Conservation (phyloP, 2,797 vertebrate genomes). For the Neostethus bicornis region DNA sequence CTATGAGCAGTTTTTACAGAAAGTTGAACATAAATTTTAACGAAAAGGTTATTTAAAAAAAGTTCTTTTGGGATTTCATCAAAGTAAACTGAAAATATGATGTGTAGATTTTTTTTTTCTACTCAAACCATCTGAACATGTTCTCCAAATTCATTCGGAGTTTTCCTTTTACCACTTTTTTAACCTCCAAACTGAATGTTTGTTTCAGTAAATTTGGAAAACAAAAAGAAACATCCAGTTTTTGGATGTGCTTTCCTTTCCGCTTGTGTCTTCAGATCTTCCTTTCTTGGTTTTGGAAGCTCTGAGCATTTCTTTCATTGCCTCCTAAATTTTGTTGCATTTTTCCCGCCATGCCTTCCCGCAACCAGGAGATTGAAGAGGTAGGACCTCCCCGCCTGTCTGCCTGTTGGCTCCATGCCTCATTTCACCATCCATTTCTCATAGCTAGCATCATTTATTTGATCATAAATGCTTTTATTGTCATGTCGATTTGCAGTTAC, state of each 20-base stretch:
- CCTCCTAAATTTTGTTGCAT: constrained; percentile 87
- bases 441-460: background rate
- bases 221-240: too few relatives aligned
- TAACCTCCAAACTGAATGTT: background rate
- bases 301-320: constrained; percentile 55
- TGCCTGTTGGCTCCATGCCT: constrained; percentile 35
- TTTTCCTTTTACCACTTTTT: too few relatives aligned
- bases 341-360: constrained; percentile 93
- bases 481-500: constrained; percentile 10
- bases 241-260: constrained; percentile 7
- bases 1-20: too few relatives aligned
- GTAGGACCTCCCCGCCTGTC: constrained; percentile 83
- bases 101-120: too few relatives aligned
- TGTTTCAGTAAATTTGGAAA: constrained; percentile 2
- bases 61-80: too few relatives aligned
- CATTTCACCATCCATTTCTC: constrained; percentile 1
- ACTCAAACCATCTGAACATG: too few relatives aligned
- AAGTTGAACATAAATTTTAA: too few relatives aligned
- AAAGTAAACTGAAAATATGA: too few relatives aligned
- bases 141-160: too few relatives aligned
- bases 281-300: constrained; percentile 72
- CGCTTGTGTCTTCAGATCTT: constrained; percentile 51
- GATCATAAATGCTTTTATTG: too few relatives aligned
- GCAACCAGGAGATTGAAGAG: constrained; percentile 96
- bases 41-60: too few relatives aligned